Evolutionary conservation across 2,113 vertebrate genomes (phyloP).

Genomic region (Rattus rattus): DNA sequence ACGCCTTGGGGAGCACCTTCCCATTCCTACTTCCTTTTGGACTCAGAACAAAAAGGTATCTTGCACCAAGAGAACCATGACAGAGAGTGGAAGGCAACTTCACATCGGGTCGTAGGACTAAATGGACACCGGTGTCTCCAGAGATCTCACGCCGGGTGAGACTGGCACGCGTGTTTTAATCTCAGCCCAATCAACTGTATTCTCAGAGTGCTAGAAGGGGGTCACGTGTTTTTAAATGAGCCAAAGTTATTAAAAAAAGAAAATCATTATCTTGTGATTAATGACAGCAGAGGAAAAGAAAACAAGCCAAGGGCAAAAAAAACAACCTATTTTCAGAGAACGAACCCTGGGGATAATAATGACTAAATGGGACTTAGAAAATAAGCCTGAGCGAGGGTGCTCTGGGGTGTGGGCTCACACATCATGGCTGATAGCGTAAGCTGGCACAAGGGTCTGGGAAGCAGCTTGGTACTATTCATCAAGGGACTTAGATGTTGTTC

Average conservation of each 20-base stretch:
- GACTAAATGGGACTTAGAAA: slow-evolving; percentile 25
- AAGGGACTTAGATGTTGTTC: neutral
- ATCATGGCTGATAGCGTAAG: neutral
- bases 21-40: neutral
- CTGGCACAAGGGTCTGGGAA: neutral
- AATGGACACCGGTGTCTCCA: neutral
- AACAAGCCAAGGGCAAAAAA: slow-evolving; percentile 65
- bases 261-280: slow-evolving; percentile 70
- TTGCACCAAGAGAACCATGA: neutral
- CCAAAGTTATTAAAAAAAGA: slow-evolving; percentile 64
- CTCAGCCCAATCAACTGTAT: slow-evolving; percentile 12
- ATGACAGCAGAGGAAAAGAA: slow-evolving; percentile 59
- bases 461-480: neutral
- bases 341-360: slow-evolving; percentile 38
- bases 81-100: neutral
- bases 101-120: neutral
- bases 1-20: neutral
- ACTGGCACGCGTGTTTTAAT: neutral
- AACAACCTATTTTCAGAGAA: slow-evolving; percentile 71
- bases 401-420: no score
- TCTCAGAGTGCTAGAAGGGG: neutral
- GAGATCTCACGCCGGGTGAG: neutral
- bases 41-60: slow-evolving; percentile 12
- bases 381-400: neutral
- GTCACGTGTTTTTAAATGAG: slow-evolving; percentile 61